Percentiles rank a stretch among this genome's conserved stretches.
Evolutionary conservation across 2,888 invertebrate genomes (phyloP).

Genomic region (Limnephilus lunatus): DNA sequence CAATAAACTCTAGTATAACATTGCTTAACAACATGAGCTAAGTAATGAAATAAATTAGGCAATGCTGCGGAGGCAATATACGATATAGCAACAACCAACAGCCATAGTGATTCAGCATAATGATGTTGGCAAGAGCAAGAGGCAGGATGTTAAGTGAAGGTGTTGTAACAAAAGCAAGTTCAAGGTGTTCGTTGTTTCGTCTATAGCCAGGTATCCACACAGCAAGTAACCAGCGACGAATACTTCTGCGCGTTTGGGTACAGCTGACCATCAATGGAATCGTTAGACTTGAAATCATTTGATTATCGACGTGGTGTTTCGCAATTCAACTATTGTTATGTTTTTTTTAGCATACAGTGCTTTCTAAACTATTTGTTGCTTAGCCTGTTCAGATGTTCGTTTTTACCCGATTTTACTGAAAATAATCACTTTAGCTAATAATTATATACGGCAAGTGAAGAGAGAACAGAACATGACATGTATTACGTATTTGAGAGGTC

Average conservation of each 20-base stretch:
- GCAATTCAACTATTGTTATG: background rate
- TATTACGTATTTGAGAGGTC: no score
- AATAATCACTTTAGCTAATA: no score
- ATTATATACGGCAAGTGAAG: no score
- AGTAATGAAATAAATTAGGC: slow-evolving; percentile 36
- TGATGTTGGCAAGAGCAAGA: slow-evolving; percentile 44
- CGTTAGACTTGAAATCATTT: slow-evolving; percentile 2
- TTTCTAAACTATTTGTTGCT: background rate
- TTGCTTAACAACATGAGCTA: background rate
- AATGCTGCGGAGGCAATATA: slow-evolving; percentile 10
- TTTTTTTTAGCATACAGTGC: background rate
- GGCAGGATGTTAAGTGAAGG: slow-evolving; percentile 46
- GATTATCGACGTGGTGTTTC: background rate
- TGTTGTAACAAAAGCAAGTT: slow-evolving; percentile 54
- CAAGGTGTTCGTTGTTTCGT: slow-evolving; percentile 45
- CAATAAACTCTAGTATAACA: background rate
- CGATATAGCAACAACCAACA: background rate
- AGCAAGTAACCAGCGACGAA: background rate
- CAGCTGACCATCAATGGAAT: background rate
- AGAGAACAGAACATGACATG: no score
- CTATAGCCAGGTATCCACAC: background rate
- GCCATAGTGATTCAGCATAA: slow-evolving; percentile 34
- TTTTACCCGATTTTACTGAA: no score
- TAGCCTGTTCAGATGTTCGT: no score
- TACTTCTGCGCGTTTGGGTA: background rate